Evolutionary conservation across 2,113 vertebrate species (phyloP), one percentile per base, ranked within the genome.

Genomic region (Neogobius melanostomus): DNA sequence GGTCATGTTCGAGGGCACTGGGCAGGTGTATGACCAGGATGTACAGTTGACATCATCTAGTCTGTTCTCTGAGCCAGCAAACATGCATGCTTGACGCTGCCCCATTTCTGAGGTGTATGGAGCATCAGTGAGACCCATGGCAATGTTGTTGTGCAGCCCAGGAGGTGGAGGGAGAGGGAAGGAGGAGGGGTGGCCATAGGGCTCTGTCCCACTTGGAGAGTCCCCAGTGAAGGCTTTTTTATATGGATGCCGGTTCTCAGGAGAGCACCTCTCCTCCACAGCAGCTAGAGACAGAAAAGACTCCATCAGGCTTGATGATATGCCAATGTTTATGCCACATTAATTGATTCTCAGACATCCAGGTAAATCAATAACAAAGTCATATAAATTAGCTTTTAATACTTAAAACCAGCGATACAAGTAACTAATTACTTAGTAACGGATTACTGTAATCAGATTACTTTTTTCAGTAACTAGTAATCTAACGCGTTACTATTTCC

Each of bases 21-120:
- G 94, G 88, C 95, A 96, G 89, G 92, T 91, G 90, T 95, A 95
- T 0, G 96, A 93, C 96, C 96, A 98, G 3, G 94, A 93, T 83
- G 95, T 91, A 81, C 95, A 96, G 89, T 90, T 94, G 86, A 96
- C 95, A 82, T 98, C 95, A 77, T 97, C 96, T 68, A 98, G 88
- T 91, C 94, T 93, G 87, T 94, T 87, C 84, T 95, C 95, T 0
- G 95, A 92, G 83, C 94, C 93, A 59, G 96, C 96, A 4, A 96
- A 98, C 96, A 98, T 98, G 89, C 96, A 98, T 4, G 96, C 96
- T 89, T 98, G 96, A 63, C 96, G 94, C 82, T 97, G 95, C 60
- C 95, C 95, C 3, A 95, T 93, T 76, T 98, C 96, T 89, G 95
- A 95, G 91, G 95, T 91, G 90, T 95, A 97, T 7, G 94, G 90